Base-by-base conservation (phyloP, 2,113 vertebrate species). In the Festucalex cinctus region DNA sequence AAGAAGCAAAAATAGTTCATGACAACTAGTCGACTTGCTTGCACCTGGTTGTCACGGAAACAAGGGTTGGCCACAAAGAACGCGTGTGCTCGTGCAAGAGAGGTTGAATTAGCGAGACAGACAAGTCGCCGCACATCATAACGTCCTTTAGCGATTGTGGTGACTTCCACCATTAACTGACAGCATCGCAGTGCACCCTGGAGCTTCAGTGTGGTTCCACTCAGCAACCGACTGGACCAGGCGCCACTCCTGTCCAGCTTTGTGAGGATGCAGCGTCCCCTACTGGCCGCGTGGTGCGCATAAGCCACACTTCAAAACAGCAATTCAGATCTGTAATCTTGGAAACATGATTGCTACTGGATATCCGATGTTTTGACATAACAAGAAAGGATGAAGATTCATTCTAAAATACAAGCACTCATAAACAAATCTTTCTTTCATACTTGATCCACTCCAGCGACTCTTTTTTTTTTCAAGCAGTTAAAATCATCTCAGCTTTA, bases 21-120 rank as follows among this genome's bases (percentile, higher is more conserved):
- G 69, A 65, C 68, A 61, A 20, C 43, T 60, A 64, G 65, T 71
- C 70, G 58, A 36, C 68, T 51, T 63, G 59, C 70, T 77, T 70
- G 68, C 62, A 82, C 79, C 72, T 81, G 80, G 83, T 86, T 85
- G 83, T 81, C 81, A 84, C 65, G 83, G 85, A 79, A 88, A 88
- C 84, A 70, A 64, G 75, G 44, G 41, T 77, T 81, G 71, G 68
- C 63, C 62, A 36, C 49, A 63, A 53, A 67, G 63, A 43, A 43
- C 17, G 60, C 13, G 37, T 43, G 37, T 26, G 60, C 13, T 62
- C 17, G n/a, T 43, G 37, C 39, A 17, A 43, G 44, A 64, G 69
- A 39, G 44, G 63, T 73, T 78, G 62, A 68, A 65, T 74, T 59
- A 70, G 51, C 53, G 65, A 78, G 46, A 61, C 57, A 54, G 51